phyloP scores from a whole-genome alignment of 2,113 vertebrate species.

The Cochlearius cochlearius region DNA sequence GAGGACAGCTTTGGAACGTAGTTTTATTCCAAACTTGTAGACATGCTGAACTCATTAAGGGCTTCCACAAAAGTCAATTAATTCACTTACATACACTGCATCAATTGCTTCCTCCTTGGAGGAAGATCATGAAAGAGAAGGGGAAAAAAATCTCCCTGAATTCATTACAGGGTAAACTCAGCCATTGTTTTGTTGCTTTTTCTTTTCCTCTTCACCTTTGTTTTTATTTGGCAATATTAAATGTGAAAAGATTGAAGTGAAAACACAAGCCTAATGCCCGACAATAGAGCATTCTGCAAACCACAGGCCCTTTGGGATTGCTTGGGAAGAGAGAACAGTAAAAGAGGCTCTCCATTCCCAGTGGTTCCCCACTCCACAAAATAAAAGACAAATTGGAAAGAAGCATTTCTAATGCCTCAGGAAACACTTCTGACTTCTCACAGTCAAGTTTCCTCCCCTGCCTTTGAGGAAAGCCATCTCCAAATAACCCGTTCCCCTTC shows the following conservation, averaged over 20 bases:
- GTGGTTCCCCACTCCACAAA: not conserved
- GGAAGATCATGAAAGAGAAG: not conserved
- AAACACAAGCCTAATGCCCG: accelerated
- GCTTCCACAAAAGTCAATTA: not conserved
- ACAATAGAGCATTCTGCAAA: not conserved
- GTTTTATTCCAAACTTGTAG: not conserved
- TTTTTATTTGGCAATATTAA: not conserved
- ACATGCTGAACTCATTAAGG: not conserved
- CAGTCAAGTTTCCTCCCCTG: not conserved
- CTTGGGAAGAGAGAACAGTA: not conserved
- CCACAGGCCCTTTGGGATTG: not conserved
- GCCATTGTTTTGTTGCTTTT: not conserved
- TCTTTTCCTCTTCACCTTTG: not conserved
- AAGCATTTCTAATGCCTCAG: not conserved
- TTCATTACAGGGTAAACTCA: not conserved
- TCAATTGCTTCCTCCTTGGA: not conserved
- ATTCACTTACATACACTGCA: not conserved
- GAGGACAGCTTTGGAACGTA: not conserved
- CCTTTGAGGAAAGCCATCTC: not conserved
- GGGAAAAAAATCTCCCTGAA: not conserved
- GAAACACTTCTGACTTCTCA: not conserved
- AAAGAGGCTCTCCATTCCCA: not conserved
- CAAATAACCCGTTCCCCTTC: not conserved
- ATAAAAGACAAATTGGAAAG: not conserved
- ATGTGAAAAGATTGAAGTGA: not conserved